These are phyloP conservation scores for Poecilia wingei DNA, from an alignment of 2,797 vertebrate species.

Conservation along the genomic window DNA sequence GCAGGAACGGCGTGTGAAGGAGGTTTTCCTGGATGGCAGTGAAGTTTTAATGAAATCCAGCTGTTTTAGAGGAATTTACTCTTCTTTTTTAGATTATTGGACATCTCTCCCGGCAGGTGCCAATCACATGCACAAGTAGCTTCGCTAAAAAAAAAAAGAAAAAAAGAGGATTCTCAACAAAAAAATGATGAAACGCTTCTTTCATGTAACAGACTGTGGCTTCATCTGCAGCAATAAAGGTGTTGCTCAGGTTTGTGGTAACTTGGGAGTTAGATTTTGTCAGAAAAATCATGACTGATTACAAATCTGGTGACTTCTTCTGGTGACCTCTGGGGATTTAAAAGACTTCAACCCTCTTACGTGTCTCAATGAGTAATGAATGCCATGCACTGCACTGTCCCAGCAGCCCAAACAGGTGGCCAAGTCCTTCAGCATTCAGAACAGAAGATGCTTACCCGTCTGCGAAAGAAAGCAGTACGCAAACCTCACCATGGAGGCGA, in stretches of 20 bases:
- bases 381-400: neutral
- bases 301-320: neutral
- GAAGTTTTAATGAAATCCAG: constrained; percentile 2
- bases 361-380: neutral
- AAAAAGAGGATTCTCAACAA: neutral
- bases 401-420: neutral
- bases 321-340: neutral
- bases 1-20: constrained; percentile 3
- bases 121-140: neutral
- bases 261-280: neutral
- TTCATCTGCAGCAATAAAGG: neutral
- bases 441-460: neutral
- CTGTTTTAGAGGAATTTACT: neutral
- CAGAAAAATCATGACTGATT: neutral
- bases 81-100: neutral
- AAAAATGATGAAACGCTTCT: neutral
- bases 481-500: neutral
- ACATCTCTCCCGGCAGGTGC: neutral
- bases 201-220: neutral
- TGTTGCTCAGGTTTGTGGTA: neutral
- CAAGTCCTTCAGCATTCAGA: neutral
- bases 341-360: neutral
- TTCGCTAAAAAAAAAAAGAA: neutral
- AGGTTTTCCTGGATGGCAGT: constrained; percentile 9
- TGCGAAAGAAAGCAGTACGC: neutral